These are phyloP conservation scores for Drosophila tripunctata DNA, from an alignment of 2,888 invertebrate species.

Conservation along the genomic window DNA sequence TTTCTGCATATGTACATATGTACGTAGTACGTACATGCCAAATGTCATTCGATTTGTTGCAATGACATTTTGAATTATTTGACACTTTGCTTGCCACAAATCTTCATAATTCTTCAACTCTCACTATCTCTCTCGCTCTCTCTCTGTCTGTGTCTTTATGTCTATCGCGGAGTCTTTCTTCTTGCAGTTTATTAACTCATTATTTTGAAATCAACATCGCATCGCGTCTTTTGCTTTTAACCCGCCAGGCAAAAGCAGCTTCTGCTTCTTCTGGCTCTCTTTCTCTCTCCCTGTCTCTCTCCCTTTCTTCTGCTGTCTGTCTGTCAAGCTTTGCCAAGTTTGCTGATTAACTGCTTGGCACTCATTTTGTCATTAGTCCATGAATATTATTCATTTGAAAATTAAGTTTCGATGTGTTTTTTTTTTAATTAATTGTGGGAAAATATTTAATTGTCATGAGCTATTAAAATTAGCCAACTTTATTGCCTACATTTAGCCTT, in stretches of 20 bases:
- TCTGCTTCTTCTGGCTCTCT: constrained; percentile 45
- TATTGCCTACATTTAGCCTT: too few relatives aligned
- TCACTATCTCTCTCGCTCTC: neutral
- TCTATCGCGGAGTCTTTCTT: constrained; percentile 33
- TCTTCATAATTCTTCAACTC: constrained; percentile 28
- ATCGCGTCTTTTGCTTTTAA: constrained; percentile 21
- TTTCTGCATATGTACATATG: too few relatives aligned
- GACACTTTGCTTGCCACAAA: constrained; percentile 68
- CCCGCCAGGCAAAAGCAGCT: constrained; percentile 50
- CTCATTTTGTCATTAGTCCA: constrained; percentile 61
- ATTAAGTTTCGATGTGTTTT: constrained; percentile 30
- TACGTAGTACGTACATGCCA: too few relatives aligned
- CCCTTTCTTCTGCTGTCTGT: neutral
- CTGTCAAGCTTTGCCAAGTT: constrained; percentile 21
- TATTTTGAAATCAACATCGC: constrained; percentile 66
- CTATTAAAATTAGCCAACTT: constrained; percentile 11
- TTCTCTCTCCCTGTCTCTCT: too few relatives aligned
- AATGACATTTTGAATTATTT: constrained; percentile 78
- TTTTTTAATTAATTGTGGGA: constrained; percentile 64
- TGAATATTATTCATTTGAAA: constrained; percentile 49
- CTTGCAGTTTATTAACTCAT: constrained; percentile 69
- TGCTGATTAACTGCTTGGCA: constrained; percentile 58
- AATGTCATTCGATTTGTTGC: constrained; percentile 74
- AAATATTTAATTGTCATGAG: constrained; percentile 41
- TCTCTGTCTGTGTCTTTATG: neutral